Percentiles rank a stretch among this genome's conserved stretches.
Conservation (phyloP, 2,888 invertebrate species). For the Suillia variegata region DNA sequence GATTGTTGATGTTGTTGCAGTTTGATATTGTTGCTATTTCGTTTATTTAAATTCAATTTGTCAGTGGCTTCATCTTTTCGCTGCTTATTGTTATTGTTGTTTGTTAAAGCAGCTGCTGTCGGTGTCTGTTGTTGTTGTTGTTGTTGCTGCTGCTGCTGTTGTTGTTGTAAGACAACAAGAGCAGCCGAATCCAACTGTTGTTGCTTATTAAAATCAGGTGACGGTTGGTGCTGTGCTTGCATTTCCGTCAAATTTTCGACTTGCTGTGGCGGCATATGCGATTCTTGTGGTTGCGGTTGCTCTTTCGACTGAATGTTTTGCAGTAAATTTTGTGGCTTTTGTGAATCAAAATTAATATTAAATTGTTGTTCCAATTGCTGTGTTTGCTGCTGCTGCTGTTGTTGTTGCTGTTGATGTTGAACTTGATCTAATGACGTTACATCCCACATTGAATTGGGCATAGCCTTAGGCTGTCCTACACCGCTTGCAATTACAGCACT, state of each 20-base stretch:
- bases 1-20: too few relatives aligned
- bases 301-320: conserved; percentile 17
- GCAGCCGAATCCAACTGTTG: conserved; percentile 9
- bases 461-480: conserved; percentile 21
- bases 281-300: conserved; percentile 15
- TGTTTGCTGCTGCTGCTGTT: conserved; percentile 32
- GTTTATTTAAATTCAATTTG: too few relatives aligned
- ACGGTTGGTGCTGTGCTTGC: conserved; percentile 15
- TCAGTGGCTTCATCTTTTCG: too few relatives aligned
- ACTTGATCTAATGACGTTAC: conserved; percentile 40
- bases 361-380: too few relatives aligned
- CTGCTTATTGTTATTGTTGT: too few relatives aligned
- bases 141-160: too few relatives aligned
- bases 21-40: too few relatives aligned
- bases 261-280: conserved; percentile 9
- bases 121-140: too few relatives aligned
- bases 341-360: conserved; percentile 13
- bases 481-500: conserved; percentile 14
- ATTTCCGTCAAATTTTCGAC: conserved; percentile 4
- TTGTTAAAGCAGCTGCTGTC: too few relatives aligned
- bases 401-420: conserved; percentile 36
- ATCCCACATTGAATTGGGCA: conserved; percentile 44
- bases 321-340: conserved; percentile 12
- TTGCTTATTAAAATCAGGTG: conserved; percentile 1
- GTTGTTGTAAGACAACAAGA: conserved; percentile 1